Evolutionary conservation across 2,888 invertebrate species (phyloP).

Genomic region (Dicyrtomina minuta): DNA sequence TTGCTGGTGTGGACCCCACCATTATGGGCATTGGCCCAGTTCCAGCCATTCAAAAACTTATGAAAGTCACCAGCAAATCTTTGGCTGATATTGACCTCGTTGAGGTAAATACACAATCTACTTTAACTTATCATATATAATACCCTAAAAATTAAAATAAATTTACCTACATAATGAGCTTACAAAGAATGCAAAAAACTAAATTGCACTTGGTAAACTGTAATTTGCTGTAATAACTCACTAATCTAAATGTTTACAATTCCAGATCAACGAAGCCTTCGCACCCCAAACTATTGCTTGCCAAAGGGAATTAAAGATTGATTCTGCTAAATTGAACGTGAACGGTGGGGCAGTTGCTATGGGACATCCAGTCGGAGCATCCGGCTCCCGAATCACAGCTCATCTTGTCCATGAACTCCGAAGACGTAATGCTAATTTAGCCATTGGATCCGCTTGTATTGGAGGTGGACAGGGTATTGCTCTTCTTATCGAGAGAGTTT

Average conservation of each 20-base stretch:
- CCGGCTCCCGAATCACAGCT: conserved; percentile 86
- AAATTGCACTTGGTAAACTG: too few species aligned
- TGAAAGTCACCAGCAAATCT: conserved; percentile 74
- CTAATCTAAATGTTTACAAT: conserved; percentile 90
- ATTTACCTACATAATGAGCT: too few species aligned
- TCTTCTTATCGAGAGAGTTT: conserved; percentile 71
- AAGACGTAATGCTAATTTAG: conserved; percentile 79
- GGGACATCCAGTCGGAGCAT: conserved; percentile 92
- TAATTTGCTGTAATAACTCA: too few species aligned
- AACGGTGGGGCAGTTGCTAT: conserved; percentile 95
- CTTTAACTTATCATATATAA: too few species aligned
- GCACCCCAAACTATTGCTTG: conserved; percentile 92
- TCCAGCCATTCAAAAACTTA: conserved; percentile 83
- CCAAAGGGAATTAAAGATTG: conserved; percentile 81
- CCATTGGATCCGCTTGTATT: conserved; percentile 94
- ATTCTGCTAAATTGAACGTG: conserved; percentile 84
- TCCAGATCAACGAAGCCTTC: conserved; percentile 88
- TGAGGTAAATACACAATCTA: too few species aligned
- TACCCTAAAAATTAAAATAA: too few species aligned
- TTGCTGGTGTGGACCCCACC: conserved; percentile 92
- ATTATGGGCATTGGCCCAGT: conserved; percentile 92
- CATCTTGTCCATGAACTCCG: conserved; percentile 90
- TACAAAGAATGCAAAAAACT: too few species aligned
- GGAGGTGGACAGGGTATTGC: conserved; percentile 99
- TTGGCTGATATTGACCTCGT: conserved; percentile 86